These are phyloP conservation scores for Heliornis fulica DNA, from an alignment of 2,113 vertebrate genomes.

Conservation along the genomic window DNA sequence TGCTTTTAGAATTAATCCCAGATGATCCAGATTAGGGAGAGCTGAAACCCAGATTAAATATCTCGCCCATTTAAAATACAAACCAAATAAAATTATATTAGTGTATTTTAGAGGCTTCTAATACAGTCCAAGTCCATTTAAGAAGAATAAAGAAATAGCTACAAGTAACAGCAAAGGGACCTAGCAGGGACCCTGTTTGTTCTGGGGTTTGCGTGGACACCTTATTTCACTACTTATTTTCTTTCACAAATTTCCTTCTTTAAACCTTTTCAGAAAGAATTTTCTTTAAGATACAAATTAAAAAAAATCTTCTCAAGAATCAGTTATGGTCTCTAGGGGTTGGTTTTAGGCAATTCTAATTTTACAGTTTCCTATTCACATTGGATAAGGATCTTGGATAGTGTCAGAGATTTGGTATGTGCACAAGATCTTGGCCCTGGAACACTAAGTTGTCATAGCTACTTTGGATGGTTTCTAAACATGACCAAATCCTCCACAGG, in stretches of 20 bases:
- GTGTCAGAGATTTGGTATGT: conserved; percentile 43
- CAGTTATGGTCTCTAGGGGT: not conserved
- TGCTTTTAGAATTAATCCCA: not conserved
- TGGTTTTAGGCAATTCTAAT: conserved; percentile 19
- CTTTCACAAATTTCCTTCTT: not conserved
- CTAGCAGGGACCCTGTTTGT: not conserved
- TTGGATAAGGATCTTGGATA: conserved; percentile 53
- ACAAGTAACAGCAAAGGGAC: not conserved
- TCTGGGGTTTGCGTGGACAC: not conserved
- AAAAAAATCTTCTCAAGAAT: not conserved
- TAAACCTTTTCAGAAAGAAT: not conserved
- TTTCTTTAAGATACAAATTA: not conserved
- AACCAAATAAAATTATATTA: not conserved
- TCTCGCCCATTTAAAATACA: not conserved
- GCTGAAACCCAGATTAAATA: not conserved
- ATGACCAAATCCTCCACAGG: not conserved
- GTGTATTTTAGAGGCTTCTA: not conserved
- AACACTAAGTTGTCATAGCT: conserved; percentile 44
- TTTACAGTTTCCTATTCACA: conserved; percentile 42
- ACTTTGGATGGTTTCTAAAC: conserved; percentile 56
- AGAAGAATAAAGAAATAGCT: not conserved
- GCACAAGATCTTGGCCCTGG: not conserved
- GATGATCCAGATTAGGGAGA: not conserved
- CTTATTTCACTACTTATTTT: not conserved
- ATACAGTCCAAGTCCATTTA: not conserved